Conservation (phyloP, 1,140 invertebrate genomes). For the Conus ventricosus region DNA sequence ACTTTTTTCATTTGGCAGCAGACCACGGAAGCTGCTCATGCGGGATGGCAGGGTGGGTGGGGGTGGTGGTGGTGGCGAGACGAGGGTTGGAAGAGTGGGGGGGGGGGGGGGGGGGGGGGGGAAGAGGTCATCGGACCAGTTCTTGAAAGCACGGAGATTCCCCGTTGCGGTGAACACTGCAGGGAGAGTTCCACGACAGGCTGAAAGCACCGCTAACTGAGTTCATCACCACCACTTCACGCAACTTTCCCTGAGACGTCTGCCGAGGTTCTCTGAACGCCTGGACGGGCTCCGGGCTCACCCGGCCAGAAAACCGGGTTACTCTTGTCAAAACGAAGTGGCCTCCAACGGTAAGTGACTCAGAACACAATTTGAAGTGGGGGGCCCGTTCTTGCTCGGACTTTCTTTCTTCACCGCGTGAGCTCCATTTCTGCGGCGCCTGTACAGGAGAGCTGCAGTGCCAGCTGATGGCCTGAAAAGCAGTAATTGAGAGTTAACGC, state of each 20-base stretch:
- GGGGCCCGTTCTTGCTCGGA: no score
- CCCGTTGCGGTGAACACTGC: no score
- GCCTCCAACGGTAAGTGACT: slow-evolving; percentile 4
- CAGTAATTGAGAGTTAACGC: no score
- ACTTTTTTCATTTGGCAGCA: no score
- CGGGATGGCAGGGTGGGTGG: no score
- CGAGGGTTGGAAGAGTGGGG: not conserved
- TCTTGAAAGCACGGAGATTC: no score
- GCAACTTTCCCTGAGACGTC: not conserved
- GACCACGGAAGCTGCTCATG: no score
- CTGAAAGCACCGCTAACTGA: no score
- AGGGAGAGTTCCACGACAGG: no score
- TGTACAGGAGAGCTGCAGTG: not conserved
- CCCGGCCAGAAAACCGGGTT: slow-evolving; percentile 5
- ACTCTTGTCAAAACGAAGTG: not conserved
- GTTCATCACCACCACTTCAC: not conserved
- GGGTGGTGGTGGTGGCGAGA: no score
- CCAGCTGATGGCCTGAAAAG: no score
- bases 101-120: not conserved
- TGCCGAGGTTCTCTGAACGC: not conserved
- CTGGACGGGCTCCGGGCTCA: not conserved
- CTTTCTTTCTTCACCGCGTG: not conserved
- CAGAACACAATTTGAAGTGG: slow-evolving; percentile 1
- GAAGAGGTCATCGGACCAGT: not conserved
- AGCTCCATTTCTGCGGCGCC: not conserved